These are phyloP conservation scores for Arrhamphus sclerolepis DNA, from an alignment of 2,797 vertebrate genomes.

Conservation along the genomic window DNA sequence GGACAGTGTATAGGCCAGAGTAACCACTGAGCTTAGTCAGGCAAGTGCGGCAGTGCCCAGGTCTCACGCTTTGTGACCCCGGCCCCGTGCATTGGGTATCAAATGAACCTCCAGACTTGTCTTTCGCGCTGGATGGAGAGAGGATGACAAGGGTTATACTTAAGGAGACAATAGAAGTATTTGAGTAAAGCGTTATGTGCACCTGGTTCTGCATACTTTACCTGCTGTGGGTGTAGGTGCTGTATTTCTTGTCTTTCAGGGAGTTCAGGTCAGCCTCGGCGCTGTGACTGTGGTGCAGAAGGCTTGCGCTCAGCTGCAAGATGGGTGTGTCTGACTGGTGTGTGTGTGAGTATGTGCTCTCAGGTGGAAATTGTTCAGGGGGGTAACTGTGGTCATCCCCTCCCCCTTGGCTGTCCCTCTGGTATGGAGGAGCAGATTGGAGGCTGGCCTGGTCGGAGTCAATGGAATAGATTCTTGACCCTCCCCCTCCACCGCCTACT, in stretches of 20 bases:
- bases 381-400: constrained; percentile 74
- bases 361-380: constrained; percentile 73
- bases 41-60: constrained; percentile 95
- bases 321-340: constrained; percentile 74
- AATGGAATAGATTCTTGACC: constrained; percentile 93
- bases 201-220: constrained; percentile 26
- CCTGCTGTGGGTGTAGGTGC: constrained; percentile 83
- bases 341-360: constrained; percentile 65
- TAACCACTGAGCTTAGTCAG: constrained; percentile 91
- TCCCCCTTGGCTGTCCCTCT: constrained; percentile 74
- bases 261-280: constrained; percentile 79
- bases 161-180: not conserved
- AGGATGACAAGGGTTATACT: constrained; percentile 29
- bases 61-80: constrained; percentile 58
- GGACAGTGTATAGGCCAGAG: constrained; percentile 88
- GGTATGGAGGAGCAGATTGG: constrained; percentile 85
- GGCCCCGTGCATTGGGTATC: constrained; percentile 39
- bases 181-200: not conserved
- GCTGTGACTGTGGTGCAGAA: constrained; percentile 84
- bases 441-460: constrained; percentile 89
- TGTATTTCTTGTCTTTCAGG: constrained; percentile 84
- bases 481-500: constrained; percentile 79
- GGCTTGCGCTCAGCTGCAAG: constrained; percentile 85
- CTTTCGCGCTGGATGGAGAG: constrained; percentile 74
- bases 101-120: constrained; percentile 70